Evolutionary conservation across 2,888 invertebrate genomes (phyloP).

Genomic region (Apotomis turbidana): DNA sequence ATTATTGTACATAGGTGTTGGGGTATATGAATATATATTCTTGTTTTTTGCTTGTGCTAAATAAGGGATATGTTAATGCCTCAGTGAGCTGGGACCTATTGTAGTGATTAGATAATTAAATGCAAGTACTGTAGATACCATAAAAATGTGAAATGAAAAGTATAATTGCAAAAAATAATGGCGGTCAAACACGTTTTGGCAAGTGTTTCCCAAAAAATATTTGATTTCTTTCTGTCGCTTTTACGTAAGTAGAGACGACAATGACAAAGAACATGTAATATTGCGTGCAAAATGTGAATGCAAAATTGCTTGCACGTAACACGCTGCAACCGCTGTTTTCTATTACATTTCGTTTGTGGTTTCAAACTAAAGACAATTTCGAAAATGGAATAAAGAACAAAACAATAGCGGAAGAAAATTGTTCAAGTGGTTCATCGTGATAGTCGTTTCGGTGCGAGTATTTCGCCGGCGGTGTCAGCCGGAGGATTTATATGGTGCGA

Average conservation of each 20-base stretch:
- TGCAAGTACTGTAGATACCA: not conserved
- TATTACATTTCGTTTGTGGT: constrained; percentile 35
- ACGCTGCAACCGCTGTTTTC: constrained; percentile 32
- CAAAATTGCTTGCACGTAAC: constrained; percentile 37
- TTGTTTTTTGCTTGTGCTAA: too few relatives aligned
- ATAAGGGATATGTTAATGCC: too few relatives aligned
- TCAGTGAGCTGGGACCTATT: too few relatives aligned
- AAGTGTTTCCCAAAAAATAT: constrained; percentile 2
- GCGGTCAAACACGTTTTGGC: not conserved
- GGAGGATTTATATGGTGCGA: constrained; percentile 68
- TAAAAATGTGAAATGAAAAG: not conserved
- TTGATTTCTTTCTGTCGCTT: constrained; percentile 8
- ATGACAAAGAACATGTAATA: constrained; percentile 31
- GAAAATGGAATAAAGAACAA: constrained; percentile 44
- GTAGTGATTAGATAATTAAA: not conserved
- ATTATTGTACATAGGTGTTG: too few relatives aligned
- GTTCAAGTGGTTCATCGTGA: constrained; percentile 54
- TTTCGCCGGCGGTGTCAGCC: constrained; percentile 54
- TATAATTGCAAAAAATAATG: not conserved
- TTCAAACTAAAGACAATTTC: constrained; percentile 28
- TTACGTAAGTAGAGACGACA: constrained; percentile 24
- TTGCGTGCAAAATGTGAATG: constrained; percentile 27
- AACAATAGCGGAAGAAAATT: constrained; percentile 51
- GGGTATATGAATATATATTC: too few relatives aligned
- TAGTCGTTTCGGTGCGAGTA: constrained; percentile 55